phyloP scores from a whole-genome alignment of 2,113 vertebrate species.

The Dipodomys spectabilis region DNA sequence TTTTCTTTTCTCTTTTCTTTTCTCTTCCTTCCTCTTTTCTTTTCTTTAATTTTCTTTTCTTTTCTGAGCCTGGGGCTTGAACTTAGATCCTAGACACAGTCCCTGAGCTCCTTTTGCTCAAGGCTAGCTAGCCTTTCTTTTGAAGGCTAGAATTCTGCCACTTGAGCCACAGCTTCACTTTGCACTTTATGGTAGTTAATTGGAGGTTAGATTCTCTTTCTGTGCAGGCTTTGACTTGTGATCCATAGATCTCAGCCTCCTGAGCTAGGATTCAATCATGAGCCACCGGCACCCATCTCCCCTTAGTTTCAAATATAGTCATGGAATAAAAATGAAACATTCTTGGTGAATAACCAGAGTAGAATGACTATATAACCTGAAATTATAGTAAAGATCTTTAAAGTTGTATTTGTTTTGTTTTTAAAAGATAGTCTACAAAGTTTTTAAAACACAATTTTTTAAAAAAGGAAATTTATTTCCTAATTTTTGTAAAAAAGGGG shows the following conservation, averaged over 20 bases:
- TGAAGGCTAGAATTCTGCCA: too few species aligned
- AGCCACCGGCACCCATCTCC: neutral
- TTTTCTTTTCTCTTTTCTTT: neutral
- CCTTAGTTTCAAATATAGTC: neutral
- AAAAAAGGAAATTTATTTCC: neutral
- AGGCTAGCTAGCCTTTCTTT: too few species aligned
- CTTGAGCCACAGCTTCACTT: too few species aligned
- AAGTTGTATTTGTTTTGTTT: neutral
- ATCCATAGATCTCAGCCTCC: neutral
- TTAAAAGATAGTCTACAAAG: neutral
- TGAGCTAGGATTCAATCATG: neutral
- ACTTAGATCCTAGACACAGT: too few species aligned
- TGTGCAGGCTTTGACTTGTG: neutral
- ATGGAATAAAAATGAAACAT: slow-evolving; percentile 31
- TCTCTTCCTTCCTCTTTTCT: too few species aligned
- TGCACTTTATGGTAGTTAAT: too few species aligned
- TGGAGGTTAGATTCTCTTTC: too few species aligned
- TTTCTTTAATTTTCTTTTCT: too few species aligned
- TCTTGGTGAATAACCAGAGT: slow-evolving; percentile 34
- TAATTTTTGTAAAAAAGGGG: too few species aligned
- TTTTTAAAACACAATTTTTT: neutral
- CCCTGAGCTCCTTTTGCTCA: too few species aligned
- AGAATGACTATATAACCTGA: slow-evolving; percentile 23
- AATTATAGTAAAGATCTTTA: slow-evolving; percentile 15
- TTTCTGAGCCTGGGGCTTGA: too few species aligned